Conservation (phyloP, 2,888 invertebrate species). For the Homarus gammarus region DNA sequence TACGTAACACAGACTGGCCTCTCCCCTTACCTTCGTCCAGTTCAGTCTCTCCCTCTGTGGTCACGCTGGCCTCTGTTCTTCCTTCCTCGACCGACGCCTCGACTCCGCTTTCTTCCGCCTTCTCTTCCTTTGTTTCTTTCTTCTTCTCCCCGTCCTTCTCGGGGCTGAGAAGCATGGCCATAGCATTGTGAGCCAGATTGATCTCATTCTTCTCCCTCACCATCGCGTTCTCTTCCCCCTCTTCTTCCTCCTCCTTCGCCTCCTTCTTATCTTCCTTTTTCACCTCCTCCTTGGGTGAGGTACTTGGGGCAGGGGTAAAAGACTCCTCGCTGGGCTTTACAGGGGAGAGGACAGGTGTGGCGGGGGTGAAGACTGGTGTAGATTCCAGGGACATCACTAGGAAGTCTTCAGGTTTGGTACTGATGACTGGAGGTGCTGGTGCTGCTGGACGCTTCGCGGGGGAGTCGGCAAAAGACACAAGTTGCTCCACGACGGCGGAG, state of each 20-base stretch:
- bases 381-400: neutral
- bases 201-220: slow-evolving; percentile 62
- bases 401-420: neutral
- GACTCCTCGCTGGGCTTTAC: neutral
- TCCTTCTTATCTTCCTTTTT: too few species aligned
- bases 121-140: neutral
- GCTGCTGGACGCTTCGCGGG: neutral
- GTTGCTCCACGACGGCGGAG: neutral
- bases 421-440: neutral
- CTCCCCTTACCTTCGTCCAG: too few species aligned
- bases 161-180: neutral
- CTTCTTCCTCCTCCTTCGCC: neutral
- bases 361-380: neutral
- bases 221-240: slow-evolving; percentile 33
- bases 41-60: neutral
- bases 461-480: neutral
- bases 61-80: neutral
- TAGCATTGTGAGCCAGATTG: slow-evolving; percentile 30
- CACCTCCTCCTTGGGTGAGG: neutral
- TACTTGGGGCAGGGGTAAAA: too few species aligned
- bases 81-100: too few species aligned
- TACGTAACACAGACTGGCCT: too few species aligned
- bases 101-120: neutral
- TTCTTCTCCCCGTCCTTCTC: slow-evolving; percentile 2
- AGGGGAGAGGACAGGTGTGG: neutral